phyloP scores from a whole-genome alignment of 2,113 vertebrate genomes.

The Platysteira castanea region DNA sequence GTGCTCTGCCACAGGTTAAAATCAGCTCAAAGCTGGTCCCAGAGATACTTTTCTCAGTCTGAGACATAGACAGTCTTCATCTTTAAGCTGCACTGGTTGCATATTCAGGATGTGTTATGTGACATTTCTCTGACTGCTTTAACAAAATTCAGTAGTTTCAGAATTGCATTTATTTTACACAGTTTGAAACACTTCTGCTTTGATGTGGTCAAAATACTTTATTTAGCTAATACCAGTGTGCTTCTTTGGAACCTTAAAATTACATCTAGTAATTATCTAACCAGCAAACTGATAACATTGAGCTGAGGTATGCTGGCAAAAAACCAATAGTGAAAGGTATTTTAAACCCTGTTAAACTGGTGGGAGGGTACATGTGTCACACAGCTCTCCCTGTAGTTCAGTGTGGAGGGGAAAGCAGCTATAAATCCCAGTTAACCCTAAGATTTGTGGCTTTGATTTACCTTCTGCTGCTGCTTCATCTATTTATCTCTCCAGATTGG shows the following conservation, averaged over 20 bases:
- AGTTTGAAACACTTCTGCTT: slow-evolving; percentile 31
- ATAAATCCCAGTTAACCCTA: not conserved
- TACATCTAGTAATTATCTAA: slow-evolving; percentile 15
- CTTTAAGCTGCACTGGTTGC: not conserved
- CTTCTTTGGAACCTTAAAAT: slow-evolving; percentile 1
- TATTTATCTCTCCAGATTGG: not conserved
- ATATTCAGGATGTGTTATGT: not conserved
- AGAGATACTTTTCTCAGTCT: not conserved
- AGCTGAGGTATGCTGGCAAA: not conserved
- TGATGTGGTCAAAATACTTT: slow-evolving; percentile 10
- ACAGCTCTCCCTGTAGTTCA: not conserved
- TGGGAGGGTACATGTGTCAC: not conserved
- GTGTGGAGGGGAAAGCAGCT: not conserved
- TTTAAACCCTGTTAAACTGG: not conserved
- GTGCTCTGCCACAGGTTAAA: not conserved
- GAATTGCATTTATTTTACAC: slow-evolving; percentile 9
- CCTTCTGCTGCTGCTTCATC: not conserved
- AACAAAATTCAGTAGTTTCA: slow-evolving; percentile 24
- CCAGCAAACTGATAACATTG: not conserved
- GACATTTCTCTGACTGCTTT: not conserved
- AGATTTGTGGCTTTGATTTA: not conserved
- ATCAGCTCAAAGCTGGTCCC: not conserved
- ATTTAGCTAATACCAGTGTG: not conserved
- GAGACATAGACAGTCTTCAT: not conserved
- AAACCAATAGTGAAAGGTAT: not conserved